Percentiles rank a stretch among this genome's conserved stretches.
Conservation (phyloP, 2,888 invertebrate genomes). For the Parasteatoda lunata region DNA sequence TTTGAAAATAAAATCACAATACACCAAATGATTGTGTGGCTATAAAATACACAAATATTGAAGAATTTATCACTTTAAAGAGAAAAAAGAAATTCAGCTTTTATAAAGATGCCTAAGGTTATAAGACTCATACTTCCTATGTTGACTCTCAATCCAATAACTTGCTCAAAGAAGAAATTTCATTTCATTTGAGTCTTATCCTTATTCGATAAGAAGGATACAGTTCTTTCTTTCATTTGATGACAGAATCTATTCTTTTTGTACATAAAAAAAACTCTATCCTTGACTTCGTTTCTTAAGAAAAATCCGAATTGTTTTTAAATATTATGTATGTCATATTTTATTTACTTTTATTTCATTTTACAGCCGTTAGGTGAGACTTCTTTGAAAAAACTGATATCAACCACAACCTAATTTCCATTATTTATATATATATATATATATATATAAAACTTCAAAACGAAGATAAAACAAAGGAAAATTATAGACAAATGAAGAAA, state of each 20-base stretch:
- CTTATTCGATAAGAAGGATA: slow-evolving; percentile 17
- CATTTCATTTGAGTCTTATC: slow-evolving; percentile 20
- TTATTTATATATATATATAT: too few relatives aligned
- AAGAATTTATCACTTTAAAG: slow-evolving; percentile 16
- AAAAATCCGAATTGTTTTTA: background rate
- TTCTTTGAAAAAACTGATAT: too few relatives aligned
- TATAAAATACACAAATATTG: slow-evolving; percentile 4
- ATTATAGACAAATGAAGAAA: too few relatives aligned
- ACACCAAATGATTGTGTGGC: too few relatives aligned
- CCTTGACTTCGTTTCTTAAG: slow-evolving; percentile 6
- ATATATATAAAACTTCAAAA: too few relatives aligned
- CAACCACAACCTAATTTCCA: too few relatives aligned
- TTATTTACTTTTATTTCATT: too few relatives aligned
- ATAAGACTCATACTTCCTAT: background rate
- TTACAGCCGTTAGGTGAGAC: too few relatives aligned
- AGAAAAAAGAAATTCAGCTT: background rate
- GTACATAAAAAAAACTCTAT: slow-evolving; percentile 15
- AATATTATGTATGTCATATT: too few relatives aligned
- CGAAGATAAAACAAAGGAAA: too few relatives aligned
- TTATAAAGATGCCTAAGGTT: slow-evolving; percentile 12
- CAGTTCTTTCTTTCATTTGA: background rate
- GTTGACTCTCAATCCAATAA: slow-evolving; percentile 30
- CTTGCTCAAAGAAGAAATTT: slow-evolving; percentile 19
- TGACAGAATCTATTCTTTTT: background rate
- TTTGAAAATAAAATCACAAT: too few relatives aligned